Evolutionary conservation across 37 sponge, comb jelly and placozoan species (phyloP), one percentile per base, ranked within the genome.

Genomic region (Tethya wilhelma): DNA sequence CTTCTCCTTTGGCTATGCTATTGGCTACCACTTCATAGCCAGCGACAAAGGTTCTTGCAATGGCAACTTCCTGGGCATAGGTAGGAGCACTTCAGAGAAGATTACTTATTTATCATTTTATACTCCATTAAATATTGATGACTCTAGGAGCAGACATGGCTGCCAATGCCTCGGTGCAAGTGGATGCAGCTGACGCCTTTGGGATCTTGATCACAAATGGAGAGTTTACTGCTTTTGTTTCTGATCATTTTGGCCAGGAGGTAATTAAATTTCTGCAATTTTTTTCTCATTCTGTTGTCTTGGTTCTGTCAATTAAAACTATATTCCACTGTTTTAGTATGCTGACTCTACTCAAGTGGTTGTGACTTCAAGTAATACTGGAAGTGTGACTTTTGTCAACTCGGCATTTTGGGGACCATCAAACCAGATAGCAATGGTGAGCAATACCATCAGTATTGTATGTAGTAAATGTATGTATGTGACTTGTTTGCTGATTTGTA

Each of bases 31-130:
- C 22, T 86, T 78, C 79, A 65, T 72, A 7, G 67, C 66, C 45
- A 79, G 44, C 44, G 34, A 73, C 32, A 14, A 31, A 42, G 80
- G 80, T 33, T 34, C 87, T 34, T 86, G 87, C 38, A 86, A 86
- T 64, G 86, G 86, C 6, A 86, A 86, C 79, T 86, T 86, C 65
- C 58, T 84, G 19, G 85, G 85, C 17, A 84, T 84, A 6, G 81
- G 81, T 67, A 33, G 26, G 67, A 4, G 5, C n/a, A n/a, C n/a
- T n/a, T n/a, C n/a, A n/a, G n/a, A n/a, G n/a, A n/a, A n/a, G n/a
- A n/a, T n/a, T n/a, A n/a, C n/a, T n/a, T n/a, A n/a, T n/a, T n/a
- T n/a, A n/a, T n/a, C n/a, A n/a, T n/a, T n/a, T n/a, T n/a, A n/a
- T n/a, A n/a, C n/a, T n/a, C n/a, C n/a, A n/a, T n/a, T n/a, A n/a